A percentile compares a stretch with the other conserved stretches of the same genome.
Evolutionary conservation across 2,888 invertebrate genomes (phyloP).

Genomic region (Rotaria magnacalcarata): DNA sequence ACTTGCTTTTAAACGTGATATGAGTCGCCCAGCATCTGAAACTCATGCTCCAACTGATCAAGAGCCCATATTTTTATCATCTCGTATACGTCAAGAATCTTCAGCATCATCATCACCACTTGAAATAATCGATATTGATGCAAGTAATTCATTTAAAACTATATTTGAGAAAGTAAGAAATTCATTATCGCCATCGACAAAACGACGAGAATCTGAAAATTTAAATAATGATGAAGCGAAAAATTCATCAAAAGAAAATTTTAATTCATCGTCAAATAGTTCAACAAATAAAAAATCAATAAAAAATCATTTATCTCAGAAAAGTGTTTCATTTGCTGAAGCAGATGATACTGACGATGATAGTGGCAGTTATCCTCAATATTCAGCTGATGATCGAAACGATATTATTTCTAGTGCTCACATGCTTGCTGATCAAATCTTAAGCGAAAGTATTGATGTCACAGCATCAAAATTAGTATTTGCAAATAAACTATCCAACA

Average conservation of each 20-base stretch:
- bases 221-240: background rate
- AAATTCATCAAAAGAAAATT: background rate
- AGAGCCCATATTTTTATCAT: background rate
- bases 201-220: background rate
- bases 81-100: background rate
- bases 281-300: background rate
- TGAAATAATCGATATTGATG: background rate
- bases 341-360: background rate
- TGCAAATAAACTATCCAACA: background rate
- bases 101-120: constrained; percentile 2
- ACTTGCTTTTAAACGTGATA: constrained; percentile 9
- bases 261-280: background rate
- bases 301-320: background rate
- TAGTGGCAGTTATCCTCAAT: background rate
- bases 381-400: background rate
- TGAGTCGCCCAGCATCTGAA: background rate
- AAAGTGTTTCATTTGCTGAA: constrained; percentile 32
- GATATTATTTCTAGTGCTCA: background rate
- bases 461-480: background rate
- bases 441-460: background rate
- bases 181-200: background rate
- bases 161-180: constrained; percentile 2
- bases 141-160: background rate
- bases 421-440: background rate
- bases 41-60: background rate